Evolutionary conservation across 2,888 invertebrate species (phyloP).

Genomic region (Aphodius granarius): DNA sequence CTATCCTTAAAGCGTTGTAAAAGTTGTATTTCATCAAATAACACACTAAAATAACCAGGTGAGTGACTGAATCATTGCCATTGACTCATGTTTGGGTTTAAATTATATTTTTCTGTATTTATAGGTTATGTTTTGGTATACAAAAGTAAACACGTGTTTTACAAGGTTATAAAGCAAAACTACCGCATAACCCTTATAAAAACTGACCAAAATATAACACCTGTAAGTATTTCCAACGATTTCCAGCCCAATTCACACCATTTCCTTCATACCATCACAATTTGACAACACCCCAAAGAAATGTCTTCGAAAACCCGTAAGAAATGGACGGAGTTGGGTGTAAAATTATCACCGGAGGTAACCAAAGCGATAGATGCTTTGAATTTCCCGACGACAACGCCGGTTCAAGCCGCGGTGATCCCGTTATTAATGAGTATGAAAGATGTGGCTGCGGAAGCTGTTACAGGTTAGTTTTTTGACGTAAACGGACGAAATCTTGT

Average conservation of each 20-base stretch:
- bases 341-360: conserved; percentile 53
- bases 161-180: no score
- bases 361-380: conserved; percentile 56
- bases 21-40: no score
- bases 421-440: conserved; percentile 86
- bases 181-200: no score
- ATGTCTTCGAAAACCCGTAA: conserved; percentile 43
- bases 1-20: no score
- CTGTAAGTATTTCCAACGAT: not conserved
- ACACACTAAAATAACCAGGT: no score
- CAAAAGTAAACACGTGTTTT: not conserved
- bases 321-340: conserved; percentile 56
- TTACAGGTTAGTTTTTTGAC: conserved; percentile 61
- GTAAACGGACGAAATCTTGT: not conserved
- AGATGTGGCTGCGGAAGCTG: conserved; percentile 97
- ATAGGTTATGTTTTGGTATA: not conserved
- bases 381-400: conserved; percentile 62
- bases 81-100: no score
- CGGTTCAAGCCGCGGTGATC: conserved; percentile 82
- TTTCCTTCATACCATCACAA: not conserved
- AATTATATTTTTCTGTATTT: not conserved
- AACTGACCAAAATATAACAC: not conserved
- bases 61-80: no score
- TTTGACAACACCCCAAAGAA: not conserved
- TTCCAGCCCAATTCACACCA: not conserved